Percentiles rank a stretch among this genome's conserved stretches.
Evolutionary conservation across 2,888 invertebrate genomes (phyloP).

Genomic region (Diaprepes abbreviatus): DNA sequence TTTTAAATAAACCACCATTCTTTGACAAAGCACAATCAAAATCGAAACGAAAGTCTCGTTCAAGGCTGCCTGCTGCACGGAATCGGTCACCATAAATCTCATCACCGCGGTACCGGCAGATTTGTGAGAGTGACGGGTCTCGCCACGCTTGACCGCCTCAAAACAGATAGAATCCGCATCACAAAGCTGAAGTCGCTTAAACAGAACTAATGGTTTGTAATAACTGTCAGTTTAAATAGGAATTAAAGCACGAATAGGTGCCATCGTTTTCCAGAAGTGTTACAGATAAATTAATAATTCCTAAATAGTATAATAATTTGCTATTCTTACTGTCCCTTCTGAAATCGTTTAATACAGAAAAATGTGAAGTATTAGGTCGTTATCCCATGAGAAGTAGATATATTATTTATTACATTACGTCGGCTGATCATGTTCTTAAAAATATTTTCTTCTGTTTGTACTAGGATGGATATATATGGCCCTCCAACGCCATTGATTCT

Average conservation of each 20-base stretch:
- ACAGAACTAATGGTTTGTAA: background rate
- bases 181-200: background rate
- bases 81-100: background rate
- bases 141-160: conserved; percentile 1
- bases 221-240: background rate
- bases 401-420: too few relatives aligned
- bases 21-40: background rate
- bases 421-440: too few relatives aligned
- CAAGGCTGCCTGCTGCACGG: background rate
- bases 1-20: too few relatives aligned
- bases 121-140: conserved; percentile 3
- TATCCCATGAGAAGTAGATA: too few relatives aligned
- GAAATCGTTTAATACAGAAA: too few relatives aligned
- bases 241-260: background rate
- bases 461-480: too few relatives aligned
- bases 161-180: conserved; percentile 6
- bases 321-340: too few relatives aligned
- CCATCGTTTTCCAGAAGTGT: background rate
- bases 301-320: too few relatives aligned
- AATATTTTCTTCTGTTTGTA: too few relatives aligned
- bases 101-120: background rate
- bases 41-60: background rate
- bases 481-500: too few relatives aligned
- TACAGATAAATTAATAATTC: background rate
- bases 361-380: too few relatives aligned